These are phyloP conservation scores for Gymnoscopelus braueri DNA, from an alignment of 2,797 vertebrate genomes.

Conservation along the genomic window DNA sequence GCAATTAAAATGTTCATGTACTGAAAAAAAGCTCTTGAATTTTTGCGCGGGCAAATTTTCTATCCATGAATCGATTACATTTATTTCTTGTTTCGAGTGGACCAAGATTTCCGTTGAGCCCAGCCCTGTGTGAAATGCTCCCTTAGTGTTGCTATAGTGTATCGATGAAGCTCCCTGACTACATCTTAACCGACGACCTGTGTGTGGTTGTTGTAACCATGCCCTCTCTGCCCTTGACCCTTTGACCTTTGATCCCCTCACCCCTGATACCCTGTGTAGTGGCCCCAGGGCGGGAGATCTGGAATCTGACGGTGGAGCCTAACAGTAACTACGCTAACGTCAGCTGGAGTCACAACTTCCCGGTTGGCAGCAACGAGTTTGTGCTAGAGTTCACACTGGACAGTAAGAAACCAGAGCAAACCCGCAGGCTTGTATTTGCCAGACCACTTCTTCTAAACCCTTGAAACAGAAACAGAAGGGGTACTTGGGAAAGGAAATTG, in stretches of 20 bases:
- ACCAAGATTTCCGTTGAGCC: background rate
- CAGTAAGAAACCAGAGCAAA: conserved; percentile 90
- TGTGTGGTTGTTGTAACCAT: conserved; percentile 60
- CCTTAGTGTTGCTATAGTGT: conserved; percentile 4
- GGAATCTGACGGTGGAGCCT: conserved; percentile 94
- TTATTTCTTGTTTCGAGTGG: conserved; percentile 36
- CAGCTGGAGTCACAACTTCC: conserved; percentile 98
- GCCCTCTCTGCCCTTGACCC: conserved; percentile 54
- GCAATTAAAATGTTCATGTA: conserved; percentile 13
- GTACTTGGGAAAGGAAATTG: background rate
- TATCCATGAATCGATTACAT: conserved; percentile 17
- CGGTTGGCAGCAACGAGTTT: conserved; percentile 92
- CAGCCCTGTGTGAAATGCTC: background rate
- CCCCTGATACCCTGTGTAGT: conserved; percentile 84
- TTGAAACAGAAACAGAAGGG: conserved; percentile 3
- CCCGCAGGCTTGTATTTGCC: conserved; percentile 41
- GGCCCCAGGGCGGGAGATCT: conserved; percentile 85
- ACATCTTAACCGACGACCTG: conserved; percentile 18
- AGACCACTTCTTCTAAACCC: conserved; percentile 9
- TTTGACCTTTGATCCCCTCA: conserved; percentile 74
- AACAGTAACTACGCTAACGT: conserved; percentile 98
- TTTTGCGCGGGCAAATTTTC: conserved; percentile 13
- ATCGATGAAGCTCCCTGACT: conserved; percentile 7
- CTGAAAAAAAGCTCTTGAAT: conserved; percentile 19
- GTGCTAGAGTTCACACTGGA: conserved; percentile 96